Base-by-base conservation (phyloP, 1,140 invertebrate species). In the Lepidurus apus region DNA sequence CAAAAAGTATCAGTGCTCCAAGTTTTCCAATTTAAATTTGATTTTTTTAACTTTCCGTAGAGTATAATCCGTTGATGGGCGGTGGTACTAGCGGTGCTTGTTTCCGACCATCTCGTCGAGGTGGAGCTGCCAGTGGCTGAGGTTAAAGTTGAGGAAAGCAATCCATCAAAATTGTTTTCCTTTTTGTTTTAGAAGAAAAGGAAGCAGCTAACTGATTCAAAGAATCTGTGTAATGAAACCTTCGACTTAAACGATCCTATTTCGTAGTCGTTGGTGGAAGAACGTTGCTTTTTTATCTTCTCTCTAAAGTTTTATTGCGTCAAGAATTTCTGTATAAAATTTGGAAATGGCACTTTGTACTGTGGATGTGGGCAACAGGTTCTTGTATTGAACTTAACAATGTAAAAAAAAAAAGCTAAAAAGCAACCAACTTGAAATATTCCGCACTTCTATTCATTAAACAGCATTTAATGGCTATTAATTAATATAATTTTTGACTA, bases 41-140 rank as follows among this genome's bases (percentile, higher is more conserved):
- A n/a, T 24, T 53, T 47, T 34, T 34, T 34, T 34, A 34, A 34
- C 34, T 76, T 76, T 34, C 45, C 42, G 24, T 65, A 77, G 76
- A 77, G 44, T 77, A 77, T 65, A 77, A 77, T 77, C 76, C 76
- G 13, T 45, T 77, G 10, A 77, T 77, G 76, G 76, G 76, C 44
- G 76, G 65, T 26, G 44, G 76, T 17, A 77, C 43, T 65, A 77
- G 76, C n/a, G 76, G 76, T 45, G 76, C 26, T 1, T 77, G 76
- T 65, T 77, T 34, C 45, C 76, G 76, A 42, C 76, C 76, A 45
- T 34, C 76, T 47, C 45, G 76, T 45, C 76, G 76, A 47, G 75
- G 75, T 17, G 76, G 76, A 6, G 76, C 44, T 24, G 76, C 76
- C 65, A 45, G 76, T 34, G 76, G 76, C 45, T 77, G 76, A 77